Evolutionary conservation across 2,797 vertebrate genomes (phyloP), one percentile per base, ranked within the genome.

Genomic region (Ibycter americanus): DNA sequence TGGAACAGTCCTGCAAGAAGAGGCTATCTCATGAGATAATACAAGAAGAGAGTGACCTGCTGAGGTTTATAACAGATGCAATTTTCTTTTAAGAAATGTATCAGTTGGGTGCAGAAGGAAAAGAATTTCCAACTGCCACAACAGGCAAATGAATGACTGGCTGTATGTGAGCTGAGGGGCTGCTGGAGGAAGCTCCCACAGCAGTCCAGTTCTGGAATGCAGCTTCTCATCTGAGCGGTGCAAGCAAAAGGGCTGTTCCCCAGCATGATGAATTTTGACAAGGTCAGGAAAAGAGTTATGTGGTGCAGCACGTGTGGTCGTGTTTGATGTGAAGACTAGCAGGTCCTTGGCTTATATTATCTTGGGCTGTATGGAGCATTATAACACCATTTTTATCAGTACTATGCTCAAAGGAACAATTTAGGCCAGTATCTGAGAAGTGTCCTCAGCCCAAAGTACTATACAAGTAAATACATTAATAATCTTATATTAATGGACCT

Each of bases 221-320:
- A 90, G 47, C n/a, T 87, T 79, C 79, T 79, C 47, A 42, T 42
- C 15, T 0, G 0, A 72, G 21, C 0, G 1, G 18, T 42, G 36
- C 62, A 89, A 81, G 38, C 13, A 40, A 71, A 93, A 74, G 46
- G 11, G 27, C 31, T 89, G 52, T 13, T 92, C 10, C 26, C 31
- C 34, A 81, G 29, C 44, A 62, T 0, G 2, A 8, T 38, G 25
- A 59, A 34, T 70, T 81, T 66, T 67, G 61, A 47, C 19, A 74
- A n/a, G 11, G 55, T 87, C 26, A 66, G 51, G 55, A 46, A 65
- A 54, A 84, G 32, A 38, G 16, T 19, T 63, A 47, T 0, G 1
- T 31, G 23, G 47, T 31, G 32, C 66, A 13, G 13, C 56, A 68
- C 1, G 0, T 47, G 38, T 4, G 4, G 42, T 61, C 2, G 0